A percentile compares a stretch with the other conserved stretches of the same genome.
Conservation (phyloP, 2,888 invertebrate species). For the Nymphalis c-album region DNA sequence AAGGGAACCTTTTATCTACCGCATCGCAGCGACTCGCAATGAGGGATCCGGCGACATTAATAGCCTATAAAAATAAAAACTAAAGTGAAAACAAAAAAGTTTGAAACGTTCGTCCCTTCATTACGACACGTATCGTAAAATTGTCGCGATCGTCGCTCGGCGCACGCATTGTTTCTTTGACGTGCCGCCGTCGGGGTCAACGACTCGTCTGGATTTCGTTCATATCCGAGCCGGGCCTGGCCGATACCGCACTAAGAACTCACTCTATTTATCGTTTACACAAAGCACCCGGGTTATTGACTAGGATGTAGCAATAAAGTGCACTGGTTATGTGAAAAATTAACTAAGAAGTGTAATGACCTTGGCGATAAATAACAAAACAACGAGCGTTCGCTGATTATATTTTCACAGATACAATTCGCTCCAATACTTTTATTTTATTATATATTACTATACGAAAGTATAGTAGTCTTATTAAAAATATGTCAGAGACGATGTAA, state of each 20-base stretch:
- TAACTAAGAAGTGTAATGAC: constrained; percentile 33
- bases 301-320: constrained; percentile 8
- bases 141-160: constrained; percentile 44
- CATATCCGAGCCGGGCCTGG: constrained; percentile 54
- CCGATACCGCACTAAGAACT: constrained; percentile 31
- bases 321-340: constrained; percentile 18
- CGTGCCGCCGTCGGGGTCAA: constrained; percentile 72
- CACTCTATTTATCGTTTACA: constrained; percentile 25
- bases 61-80: constrained; percentile 38
- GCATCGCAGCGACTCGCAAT: constrained; percentile 23
- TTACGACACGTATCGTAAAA: constrained; percentile 44
- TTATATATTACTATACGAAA: too few relatives aligned
- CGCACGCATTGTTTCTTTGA: constrained; percentile 76
- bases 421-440: neutral
- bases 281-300: constrained; percentile 11
- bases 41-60: constrained; percentile 31
- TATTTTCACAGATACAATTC: neutral
- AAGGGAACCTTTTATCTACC: constrained; percentile 13
- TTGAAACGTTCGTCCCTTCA: constrained; percentile 39
- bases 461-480: too few relatives aligned
- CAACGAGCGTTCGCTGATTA: constrained; percentile 42
- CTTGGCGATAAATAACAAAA: constrained; percentile 36
- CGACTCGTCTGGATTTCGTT: constrained; percentile 78
- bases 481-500: too few relatives aligned
- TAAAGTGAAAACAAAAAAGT: constrained; percentile 29